Conservation (phyloP, 2,113 vertebrate species). For the Nematolebias whitei region DNA sequence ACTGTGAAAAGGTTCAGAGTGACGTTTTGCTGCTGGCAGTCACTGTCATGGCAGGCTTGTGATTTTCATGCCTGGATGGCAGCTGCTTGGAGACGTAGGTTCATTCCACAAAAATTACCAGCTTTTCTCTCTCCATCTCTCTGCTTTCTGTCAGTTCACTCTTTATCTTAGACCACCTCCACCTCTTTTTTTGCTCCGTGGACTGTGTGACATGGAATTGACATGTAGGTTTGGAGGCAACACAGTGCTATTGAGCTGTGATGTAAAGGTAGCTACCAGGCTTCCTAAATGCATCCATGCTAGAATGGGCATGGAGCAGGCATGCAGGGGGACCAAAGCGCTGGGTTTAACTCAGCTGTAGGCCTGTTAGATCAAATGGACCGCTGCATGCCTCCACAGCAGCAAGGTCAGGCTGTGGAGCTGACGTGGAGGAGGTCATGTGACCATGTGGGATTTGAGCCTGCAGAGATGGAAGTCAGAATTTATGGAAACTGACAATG, state of each 20-base stretch:
- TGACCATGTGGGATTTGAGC: slow-evolving; percentile 72
- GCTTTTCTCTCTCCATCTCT: slow-evolving; percentile 50
- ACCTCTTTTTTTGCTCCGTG: slow-evolving; percentile 71
- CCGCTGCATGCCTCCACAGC: slow-evolving; percentile 63
- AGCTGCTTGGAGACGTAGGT: slow-evolving; percentile 39
- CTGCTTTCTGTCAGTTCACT: slow-evolving; percentile 66
- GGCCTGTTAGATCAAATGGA: slow-evolving; percentile 77
- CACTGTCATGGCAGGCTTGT: slow-evolving; percentile 61
- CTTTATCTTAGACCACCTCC: slow-evolving; percentile 69
- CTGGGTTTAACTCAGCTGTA: slow-evolving; percentile 67
- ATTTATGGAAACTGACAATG: slow-evolving; percentile 72
- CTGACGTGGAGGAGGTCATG: slow-evolving; percentile 69
- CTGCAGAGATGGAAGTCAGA: slow-evolving; percentile 65
- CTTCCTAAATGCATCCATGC: slow-evolving; percentile 70
- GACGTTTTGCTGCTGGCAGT: slow-evolving; percentile 58
- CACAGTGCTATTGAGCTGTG: slow-evolving; percentile 75
- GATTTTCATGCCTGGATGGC: slow-evolving; percentile 59
- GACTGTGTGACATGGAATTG: slow-evolving; percentile 75
- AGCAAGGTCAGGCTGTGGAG: slow-evolving; percentile 72
- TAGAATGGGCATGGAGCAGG: slow-evolving; percentile 64
- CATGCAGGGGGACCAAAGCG: slow-evolving; percentile 45
- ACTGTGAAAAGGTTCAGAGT: slow-evolving; percentile 68
- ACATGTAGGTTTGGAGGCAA: slow-evolving; percentile 75
- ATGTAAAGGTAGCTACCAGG: slow-evolving; percentile 75
- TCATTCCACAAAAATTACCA: slow-evolving; percentile 65